phyloP scores from a whole-genome alignment of 2,888 invertebrate genomes.

The Zootermopsis nevadensis region DNA sequence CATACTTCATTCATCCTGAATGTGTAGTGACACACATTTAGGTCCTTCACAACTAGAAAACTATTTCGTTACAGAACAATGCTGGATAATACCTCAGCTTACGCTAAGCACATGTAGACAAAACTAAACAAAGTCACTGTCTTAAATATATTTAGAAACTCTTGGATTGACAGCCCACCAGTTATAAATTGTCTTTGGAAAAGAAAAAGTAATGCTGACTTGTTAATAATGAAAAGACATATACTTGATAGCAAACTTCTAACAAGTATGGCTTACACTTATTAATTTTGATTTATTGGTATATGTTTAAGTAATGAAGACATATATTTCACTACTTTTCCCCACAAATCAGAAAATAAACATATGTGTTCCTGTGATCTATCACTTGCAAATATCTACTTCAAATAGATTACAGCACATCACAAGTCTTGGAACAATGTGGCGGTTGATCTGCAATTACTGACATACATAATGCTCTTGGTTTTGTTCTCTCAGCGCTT shows the following conservation, averaged over 20 bases:
- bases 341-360: not conserved
- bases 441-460: not conserved
- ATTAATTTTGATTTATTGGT: slow-evolving; percentile 32
- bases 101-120: not conserved
- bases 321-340: not conserved
- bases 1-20: not conserved
- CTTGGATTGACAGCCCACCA: too few species aligned
- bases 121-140: not conserved
- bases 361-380: not conserved
- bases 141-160: not conserved
- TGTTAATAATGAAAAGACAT: not conserved
- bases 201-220: not conserved
- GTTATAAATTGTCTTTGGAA: too few species aligned
- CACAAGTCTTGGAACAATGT: slow-evolving; percentile 21
- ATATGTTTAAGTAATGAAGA: slow-evolving; percentile 12
- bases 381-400: not conserved
- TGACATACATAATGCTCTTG: not conserved
- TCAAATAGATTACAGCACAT: not conserved
- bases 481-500: slow-evolving; percentile 74
- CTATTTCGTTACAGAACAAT: not conserved
- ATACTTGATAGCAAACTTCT: not conserved
- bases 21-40: not conserved
- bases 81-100: not conserved
- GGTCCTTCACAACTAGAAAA: not conserved
- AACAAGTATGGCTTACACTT: slow-evolving; percentile 13